Percentiles rank a stretch among this genome's conserved stretches.
phyloP scores from a whole-genome alignment of 2,888 invertebrate genomes.

The Dasysyrphus albostriatus region DNA sequence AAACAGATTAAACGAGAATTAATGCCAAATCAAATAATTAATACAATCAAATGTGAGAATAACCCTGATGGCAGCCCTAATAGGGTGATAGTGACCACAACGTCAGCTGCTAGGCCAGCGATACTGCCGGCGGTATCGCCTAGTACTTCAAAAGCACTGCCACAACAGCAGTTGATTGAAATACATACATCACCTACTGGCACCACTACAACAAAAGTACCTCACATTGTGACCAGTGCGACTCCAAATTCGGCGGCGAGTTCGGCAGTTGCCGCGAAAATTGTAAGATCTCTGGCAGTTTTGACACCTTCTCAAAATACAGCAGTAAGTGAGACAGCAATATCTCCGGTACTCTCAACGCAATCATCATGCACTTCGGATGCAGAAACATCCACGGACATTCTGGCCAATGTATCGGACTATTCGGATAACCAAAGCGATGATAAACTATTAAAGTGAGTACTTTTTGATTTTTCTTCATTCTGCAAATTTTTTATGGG shows the following conservation, averaged over 20 bases:
- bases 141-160: conserved; percentile 31
- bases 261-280: background rate
- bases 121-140: conserved; percentile 4
- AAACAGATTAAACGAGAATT: conserved; percentile 65
- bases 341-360: conserved; percentile 68
- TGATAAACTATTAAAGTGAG: conserved; percentile 72
- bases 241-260: conserved; percentile 16
- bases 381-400: conserved; percentile 67
- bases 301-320: conserved; percentile 42
- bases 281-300: conserved; percentile 50
- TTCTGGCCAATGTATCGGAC: conserved; percentile 59
- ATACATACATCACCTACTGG: conserved; percentile 18
- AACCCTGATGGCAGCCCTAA: conserved; percentile 56
- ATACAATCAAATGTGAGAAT: conserved; percentile 63
- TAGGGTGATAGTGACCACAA: conserved; percentile 54
- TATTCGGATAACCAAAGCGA: conserved; percentile 70
- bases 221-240: conserved; percentile 42
- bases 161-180: conserved; percentile 39
- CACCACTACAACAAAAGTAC: conserved; percentile 41
- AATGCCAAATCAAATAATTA: conserved; percentile 67
- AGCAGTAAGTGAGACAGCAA: conserved; percentile 55
- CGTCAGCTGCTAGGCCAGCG: conserved; percentile 12
- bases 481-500: no score
- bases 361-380: conserved; percentile 70
- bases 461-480: conserved; percentile 4